Percentiles rank a stretch among this genome's conserved stretches.
Conservation (phyloP, 2,888 invertebrate species). For the Chymomyza caudatula region DNA sequence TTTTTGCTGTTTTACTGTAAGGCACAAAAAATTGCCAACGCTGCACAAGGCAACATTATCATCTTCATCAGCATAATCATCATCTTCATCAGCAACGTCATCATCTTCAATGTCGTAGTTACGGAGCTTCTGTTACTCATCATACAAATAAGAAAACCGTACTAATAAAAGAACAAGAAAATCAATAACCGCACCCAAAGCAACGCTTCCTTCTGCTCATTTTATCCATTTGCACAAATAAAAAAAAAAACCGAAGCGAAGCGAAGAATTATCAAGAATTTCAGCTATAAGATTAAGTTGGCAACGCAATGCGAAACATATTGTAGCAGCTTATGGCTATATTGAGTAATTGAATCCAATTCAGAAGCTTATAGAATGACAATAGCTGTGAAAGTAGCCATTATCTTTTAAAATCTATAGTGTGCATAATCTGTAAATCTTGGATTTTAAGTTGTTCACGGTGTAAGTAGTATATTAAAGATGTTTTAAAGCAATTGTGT, state of each 20-base stretch:
- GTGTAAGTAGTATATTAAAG: neutral
- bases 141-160: neutral
- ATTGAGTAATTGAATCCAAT: neutral
- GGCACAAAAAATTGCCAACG: slow-evolving; percentile 50
- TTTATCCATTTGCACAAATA: neutral
- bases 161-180: slow-evolving; percentile 41
- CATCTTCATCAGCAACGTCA: slow-evolving; percentile 6
- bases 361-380: neutral
- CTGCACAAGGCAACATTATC: slow-evolving; percentile 43
- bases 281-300: neutral
- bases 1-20: neutral
- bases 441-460: neutral
- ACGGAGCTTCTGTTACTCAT: slow-evolving; percentile 6
- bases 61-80: slow-evolving; percentile 29
- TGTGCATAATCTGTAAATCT: neutral
- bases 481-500: too few relatives aligned
- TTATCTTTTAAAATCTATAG: neutral
- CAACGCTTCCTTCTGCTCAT: neutral
- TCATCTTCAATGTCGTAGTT: slow-evolving; percentile 19
- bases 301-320: neutral
- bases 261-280: neutral
- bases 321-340: neutral
- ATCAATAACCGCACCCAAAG: slow-evolving; percentile 68
- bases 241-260: neutral
- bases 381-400: neutral